A percentile compares a stretch with the other conserved stretches of the same genome.
phyloP scores from a whole-genome alignment of 2,888 invertebrate species.

The Hirtodrosophila alboralis region DNA sequence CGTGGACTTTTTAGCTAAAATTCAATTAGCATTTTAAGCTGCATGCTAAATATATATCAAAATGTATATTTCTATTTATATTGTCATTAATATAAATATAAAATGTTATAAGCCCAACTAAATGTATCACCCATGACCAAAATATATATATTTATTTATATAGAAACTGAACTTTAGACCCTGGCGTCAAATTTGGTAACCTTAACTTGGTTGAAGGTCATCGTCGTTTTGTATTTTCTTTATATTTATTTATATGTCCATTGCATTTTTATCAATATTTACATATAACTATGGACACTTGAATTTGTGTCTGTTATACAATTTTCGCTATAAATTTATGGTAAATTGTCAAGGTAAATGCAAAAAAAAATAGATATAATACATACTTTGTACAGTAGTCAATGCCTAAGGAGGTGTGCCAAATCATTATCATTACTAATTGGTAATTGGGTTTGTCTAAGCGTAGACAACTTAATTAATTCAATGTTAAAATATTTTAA shows the following conservation, averaged over 20 bases:
- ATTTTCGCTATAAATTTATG: slow-evolving; percentile 51
- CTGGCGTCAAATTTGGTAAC: not conserved
- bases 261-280: slow-evolving; percentile 73
- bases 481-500: too few relatives aligned
- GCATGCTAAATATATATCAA: slow-evolving; percentile 52
- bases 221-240: slow-evolving; percentile 28
- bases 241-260: slow-evolving; percentile 31
- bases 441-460: slow-evolving; percentile 26
- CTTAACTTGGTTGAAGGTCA: slow-evolving; percentile 44
- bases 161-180: slow-evolving; percentile 27
- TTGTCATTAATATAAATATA: slow-evolving; percentile 39
- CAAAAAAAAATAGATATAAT: slow-evolving; percentile 17
- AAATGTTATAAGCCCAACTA: slow-evolving; percentile 34
- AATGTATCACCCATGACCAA: slow-evolving; percentile 47
- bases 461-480: too few relatives aligned
- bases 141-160: slow-evolving; percentile 24
- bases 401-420: slow-evolving; percentile 38
- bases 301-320: slow-evolving; percentile 25
- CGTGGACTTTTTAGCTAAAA: slow-evolving; percentile 49
- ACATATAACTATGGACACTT: slow-evolving; percentile 63
- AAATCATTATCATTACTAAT: slow-evolving; percentile 51
- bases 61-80: slow-evolving; percentile 46
- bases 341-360: slow-evolving; percentile 50
- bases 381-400: slow-evolving; percentile 19
- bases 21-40: slow-evolving; percentile 70